Evolutionary conservation across 2,888 invertebrate genomes (phyloP), one percentile per base, ranked within the genome.

Genomic region (Nycteola revayana): DNA sequence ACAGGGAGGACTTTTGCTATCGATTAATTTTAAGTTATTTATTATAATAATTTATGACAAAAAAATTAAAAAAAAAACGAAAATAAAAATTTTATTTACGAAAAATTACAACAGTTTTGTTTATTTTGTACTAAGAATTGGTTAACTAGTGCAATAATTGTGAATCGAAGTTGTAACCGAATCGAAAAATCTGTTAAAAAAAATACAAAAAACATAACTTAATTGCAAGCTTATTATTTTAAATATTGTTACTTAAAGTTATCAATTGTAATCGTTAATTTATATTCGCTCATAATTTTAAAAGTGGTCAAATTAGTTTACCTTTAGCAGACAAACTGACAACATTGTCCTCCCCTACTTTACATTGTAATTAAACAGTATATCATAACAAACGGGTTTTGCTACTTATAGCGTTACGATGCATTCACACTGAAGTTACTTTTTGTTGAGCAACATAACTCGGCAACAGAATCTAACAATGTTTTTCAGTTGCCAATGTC

Each of bases 341-440:
- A 9, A 49, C 57, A 46, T 49, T 54, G 50, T 50, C 42, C 41
- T 53, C 52, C 2, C 41, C 51, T 49, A 49, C 29, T 50, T 54
- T 53, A 52, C 45, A 52, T 43, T 46, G 49, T 30, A 49, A 44
- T 47, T 38, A 44, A 14, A 47, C 49, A 47, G 34, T 43, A 42
- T 50, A 54, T 54, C 60, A 48, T 59, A 60, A 66, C 55, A 59
- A 61, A 73, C 74, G 69, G 72, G 72, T 79, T 50, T 60, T 44
- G 66, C 64, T 78, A 75, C 70, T 74, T 75, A 74, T 14, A 14
- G 14, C 14, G 5, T 3, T n/a, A n/a, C n/a, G n/a, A n/a, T n/a
- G n/a, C n/a, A n/a, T n/a, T n/a, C n/a, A n/a, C n/a, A n/a, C n/a
- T n/a, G n/a, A n/a, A n/a, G n/a, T n/a, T n/a, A n/a, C n/a, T n/a